A percentile compares a stretch with the other conserved stretches of the same genome.
Conservation (phyloP, 2,113 vertebrate genomes). For the Lathamus discolor region DNA sequence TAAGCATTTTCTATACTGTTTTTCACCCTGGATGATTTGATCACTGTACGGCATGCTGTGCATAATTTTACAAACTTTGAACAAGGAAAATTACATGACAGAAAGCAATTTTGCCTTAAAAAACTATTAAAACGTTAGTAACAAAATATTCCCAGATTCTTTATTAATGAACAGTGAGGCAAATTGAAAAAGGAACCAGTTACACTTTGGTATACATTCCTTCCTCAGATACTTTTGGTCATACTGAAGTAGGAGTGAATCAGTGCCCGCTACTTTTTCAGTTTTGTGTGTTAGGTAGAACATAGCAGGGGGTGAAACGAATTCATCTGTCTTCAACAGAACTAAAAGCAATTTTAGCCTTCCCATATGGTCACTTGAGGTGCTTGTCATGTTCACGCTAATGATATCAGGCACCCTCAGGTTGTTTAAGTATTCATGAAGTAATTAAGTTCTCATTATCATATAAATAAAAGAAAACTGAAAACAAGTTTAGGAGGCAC, state of each 20-base stretch:
- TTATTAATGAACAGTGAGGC: constrained; percentile 59
- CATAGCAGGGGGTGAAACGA: constrained; percentile 80
- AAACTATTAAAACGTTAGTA: constrained; percentile 36
- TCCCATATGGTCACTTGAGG: constrained; percentile 86
- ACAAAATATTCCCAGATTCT: neutral
- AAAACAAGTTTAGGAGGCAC: constrained; percentile 83
- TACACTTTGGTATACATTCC: constrained; percentile 17
- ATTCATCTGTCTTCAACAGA: constrained; percentile 80
- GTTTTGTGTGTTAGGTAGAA: constrained; percentile 72
- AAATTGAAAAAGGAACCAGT: constrained; percentile 61
- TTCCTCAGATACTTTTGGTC: constrained; percentile 42
- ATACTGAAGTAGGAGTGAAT: constrained; percentile 50
- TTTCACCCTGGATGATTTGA: neutral
- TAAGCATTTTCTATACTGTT: neutral
- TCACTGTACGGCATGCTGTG: neutral
- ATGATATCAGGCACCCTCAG: constrained; percentile 86
- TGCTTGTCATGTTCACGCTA: constrained; percentile 85
- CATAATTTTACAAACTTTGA: constrained; percentile 26
- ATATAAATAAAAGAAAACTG: constrained; percentile 88
- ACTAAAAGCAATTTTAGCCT: constrained; percentile 83
- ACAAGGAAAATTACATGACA: constrained; percentile 31
- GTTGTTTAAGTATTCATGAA: constrained; percentile 88
- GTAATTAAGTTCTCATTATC: constrained; percentile 92
- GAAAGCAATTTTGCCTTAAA: constrained; percentile 35
- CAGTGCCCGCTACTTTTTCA: constrained; percentile 45